A percentile compares a stretch with the other conserved stretches of the same genome.
Conservation (phyloP, 2,888 invertebrate species). For the Ochropleura leucogaster region DNA sequence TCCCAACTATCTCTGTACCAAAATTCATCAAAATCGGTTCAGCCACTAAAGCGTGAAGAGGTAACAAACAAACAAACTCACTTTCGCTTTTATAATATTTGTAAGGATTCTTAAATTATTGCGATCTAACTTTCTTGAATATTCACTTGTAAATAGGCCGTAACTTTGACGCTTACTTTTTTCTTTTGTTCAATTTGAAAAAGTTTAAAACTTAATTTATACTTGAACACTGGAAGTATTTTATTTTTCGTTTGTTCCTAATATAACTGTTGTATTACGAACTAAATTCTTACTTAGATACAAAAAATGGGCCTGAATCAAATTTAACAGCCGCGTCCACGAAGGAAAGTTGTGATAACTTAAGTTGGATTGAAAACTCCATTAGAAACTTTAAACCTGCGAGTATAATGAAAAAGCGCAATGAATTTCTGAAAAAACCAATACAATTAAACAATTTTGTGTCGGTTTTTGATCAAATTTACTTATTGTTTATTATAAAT, state of each 20-base stretch:
- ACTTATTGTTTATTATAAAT: no score
- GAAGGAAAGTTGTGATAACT: background rate
- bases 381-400: background rate
- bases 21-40: no score
- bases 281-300: conserved; percentile 1
- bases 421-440: background rate
- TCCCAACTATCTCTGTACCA: no score
- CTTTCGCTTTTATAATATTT: no score
- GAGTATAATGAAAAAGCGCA: no score
- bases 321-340: background rate
- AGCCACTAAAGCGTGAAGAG: no score
- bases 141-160: conserved; percentile 44
- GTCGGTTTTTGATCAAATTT: no score
- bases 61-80: no score
- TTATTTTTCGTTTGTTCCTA: conserved; percentile 5
- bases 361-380: background rate
- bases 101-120: conserved; percentile 42
- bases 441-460: no score
- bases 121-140: conserved; percentile 50
- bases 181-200: conserved; percentile 20
- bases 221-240: conserved; percentile 15
- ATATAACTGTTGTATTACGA: background rate
- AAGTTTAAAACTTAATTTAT: conserved; percentile 29
- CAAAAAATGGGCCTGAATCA: background rate
- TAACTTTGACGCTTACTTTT: conserved; percentile 38